A percentile compares a stretch with the other conserved stretches of the same genome.
phyloP scores from a whole-genome alignment of 2,888 invertebrate genomes.

The Oligia latruncula region DNA sequence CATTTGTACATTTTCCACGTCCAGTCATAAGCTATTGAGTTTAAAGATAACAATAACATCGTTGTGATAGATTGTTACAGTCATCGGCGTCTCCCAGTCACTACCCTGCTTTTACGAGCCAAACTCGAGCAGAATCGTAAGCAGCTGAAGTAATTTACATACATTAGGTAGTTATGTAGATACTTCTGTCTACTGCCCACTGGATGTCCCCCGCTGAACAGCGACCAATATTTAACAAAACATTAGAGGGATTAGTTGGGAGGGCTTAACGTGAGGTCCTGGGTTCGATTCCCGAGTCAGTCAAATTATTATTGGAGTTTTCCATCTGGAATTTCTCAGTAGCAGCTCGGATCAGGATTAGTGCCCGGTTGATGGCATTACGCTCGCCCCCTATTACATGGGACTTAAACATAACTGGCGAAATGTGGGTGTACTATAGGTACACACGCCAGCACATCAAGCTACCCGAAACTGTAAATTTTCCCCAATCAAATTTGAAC shows the following conservation, averaged over 20 bases:
- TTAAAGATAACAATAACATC: constrained; percentile 37
- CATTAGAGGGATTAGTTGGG: neutral
- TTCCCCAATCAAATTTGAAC: no score
- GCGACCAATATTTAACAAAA: neutral
- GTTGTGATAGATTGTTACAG: constrained; percentile 8
- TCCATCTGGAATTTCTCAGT: neutral
- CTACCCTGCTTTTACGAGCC: constrained; percentile 46
- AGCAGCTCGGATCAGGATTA: neutral
- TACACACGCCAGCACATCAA: neutral
- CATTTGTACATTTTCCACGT: constrained; percentile 21
- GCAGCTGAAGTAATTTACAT: constrained; percentile 34
- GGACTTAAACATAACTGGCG: neutral
- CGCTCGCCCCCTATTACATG: neutral
- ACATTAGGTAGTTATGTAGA: neutral
- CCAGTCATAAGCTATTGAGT: constrained; percentile 37
- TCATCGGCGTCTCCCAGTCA: constrained; percentile 36
- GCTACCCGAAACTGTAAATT: no score
- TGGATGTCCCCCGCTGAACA: neutral
- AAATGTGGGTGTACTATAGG: neutral
- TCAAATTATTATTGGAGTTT: neutral
- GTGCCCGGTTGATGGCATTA: no score
- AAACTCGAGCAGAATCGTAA: constrained; percentile 50
- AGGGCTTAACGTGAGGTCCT: neutral
- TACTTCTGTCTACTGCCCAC: neutral
- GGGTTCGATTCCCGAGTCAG: neutral